These are phyloP conservation scores for Gymnothorax reevesii DNA, from an alignment of 2,797 vertebrate genomes.

Conservation along the genomic window DNA sequence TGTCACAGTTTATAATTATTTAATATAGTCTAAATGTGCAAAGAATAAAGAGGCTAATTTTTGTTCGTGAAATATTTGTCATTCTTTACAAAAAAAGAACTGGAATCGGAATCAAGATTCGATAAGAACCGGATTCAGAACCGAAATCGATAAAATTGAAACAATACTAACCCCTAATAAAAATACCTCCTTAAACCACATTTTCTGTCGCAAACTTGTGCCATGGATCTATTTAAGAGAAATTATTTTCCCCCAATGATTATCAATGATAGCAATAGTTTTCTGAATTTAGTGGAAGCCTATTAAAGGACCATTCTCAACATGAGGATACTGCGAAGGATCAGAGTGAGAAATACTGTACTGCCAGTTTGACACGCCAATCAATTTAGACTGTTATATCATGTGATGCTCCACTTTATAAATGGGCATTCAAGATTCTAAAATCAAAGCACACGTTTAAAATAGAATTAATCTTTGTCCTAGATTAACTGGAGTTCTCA, in stretches of 20 bases:
- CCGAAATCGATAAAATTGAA: too few species aligned
- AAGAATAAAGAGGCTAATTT: too few species aligned
- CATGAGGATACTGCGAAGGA: too few species aligned
- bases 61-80: too few species aligned
- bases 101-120: too few species aligned
- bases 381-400: not conserved
- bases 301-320: not conserved
- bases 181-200: not conserved
- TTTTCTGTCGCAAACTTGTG: not conserved
- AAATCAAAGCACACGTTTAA: not conserved
- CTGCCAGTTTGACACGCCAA: not conserved
- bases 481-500: not conserved
- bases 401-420: not conserved
- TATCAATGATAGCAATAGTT: not conserved
- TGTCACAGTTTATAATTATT: too few species aligned
- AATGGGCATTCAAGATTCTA: not conserved
- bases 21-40: too few species aligned
- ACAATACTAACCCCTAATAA: not conserved
- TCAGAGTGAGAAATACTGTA: not conserved
- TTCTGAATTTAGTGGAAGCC: not conserved
- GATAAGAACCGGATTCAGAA: too few species aligned
- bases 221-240: not conserved
- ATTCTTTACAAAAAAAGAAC: too few species aligned
- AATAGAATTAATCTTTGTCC: not conserved
- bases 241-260: not conserved